A percentile compares a stretch with the other conserved stretches of the same genome.
Evolutionary conservation across 2,113 vertebrate genomes (phyloP).

Genomic region (Bos taurus): DNA sequence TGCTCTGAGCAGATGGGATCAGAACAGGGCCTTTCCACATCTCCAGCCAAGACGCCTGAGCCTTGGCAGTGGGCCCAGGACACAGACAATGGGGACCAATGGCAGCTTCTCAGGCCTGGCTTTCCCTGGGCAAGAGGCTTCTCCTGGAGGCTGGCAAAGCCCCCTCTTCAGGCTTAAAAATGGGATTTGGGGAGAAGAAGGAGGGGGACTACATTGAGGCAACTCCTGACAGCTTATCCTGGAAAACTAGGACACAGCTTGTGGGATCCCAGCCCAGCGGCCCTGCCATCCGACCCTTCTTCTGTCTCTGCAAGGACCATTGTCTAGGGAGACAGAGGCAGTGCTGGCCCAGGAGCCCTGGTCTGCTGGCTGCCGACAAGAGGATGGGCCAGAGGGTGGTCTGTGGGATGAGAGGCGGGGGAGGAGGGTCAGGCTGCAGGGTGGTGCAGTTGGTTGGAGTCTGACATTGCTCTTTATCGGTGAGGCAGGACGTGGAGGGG

Average conservation of each 20-base stretch:
- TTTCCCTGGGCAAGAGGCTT: slow-evolving; percentile 36
- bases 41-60: slow-evolving; percentile 25
- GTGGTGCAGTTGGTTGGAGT: neutral
- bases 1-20: slow-evolving; percentile 72
- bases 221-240: neutral
- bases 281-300: neutral
- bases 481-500: neutral
- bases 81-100: slow-evolving; percentile 68
- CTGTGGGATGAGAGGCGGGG: neutral
- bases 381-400: neutral
- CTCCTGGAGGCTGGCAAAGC: neutral
- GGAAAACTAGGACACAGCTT: slow-evolving; percentile 46
- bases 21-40: slow-evolving; percentile 55
- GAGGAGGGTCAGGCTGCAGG: neutral
- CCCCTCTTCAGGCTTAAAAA: slow-evolving; percentile 50
- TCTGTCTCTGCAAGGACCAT: neutral
- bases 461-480: neutral
- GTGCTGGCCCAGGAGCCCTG: neutral
- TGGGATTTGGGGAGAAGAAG: neutral
- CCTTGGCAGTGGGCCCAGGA: slow-evolving; percentile 77
- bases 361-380: neutral
- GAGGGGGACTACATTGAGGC: neutral
- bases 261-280: neutral
- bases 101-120: slow-evolving; percentile 55
- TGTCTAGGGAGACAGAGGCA: neutral